Evolutionary conservation across 92 coral and sea anemone species (phyloP).

Genomic region (Siderastrea siderea): DNA sequence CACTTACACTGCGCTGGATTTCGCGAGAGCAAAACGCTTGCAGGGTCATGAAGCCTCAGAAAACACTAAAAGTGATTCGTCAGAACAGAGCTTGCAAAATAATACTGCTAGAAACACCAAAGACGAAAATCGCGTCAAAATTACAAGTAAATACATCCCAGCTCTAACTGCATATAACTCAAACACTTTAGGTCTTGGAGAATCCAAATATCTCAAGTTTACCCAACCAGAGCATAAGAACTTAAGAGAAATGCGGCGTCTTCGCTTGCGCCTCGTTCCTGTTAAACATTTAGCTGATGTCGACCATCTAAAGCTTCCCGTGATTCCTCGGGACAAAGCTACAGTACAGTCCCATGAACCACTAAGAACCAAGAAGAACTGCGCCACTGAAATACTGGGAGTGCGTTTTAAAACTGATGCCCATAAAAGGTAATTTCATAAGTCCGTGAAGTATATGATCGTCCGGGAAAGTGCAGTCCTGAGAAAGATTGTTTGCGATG

Average conservation of each 20-base stretch:
- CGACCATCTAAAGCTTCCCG: conserved; percentile 17
- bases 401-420: conserved; percentile 75
- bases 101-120: background rate
- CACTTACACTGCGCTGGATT: conserved; percentile 21
- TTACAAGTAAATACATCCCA: conserved; percentile 25
- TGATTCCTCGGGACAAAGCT: conserved; percentile 7
- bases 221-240: conserved; percentile 7
- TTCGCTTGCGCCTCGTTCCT: conserved; percentile 33
- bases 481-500: no score
- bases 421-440: conserved; percentile 65
- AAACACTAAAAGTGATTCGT: background rate
- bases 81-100: background rate
- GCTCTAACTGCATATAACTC: conserved; percentile 21
- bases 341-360: background rate
- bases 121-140: background rate
- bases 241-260: background rate
- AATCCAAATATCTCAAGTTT: conserved; percentile 22
- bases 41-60: background rate
- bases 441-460: no score
- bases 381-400: conserved; percentile 64
- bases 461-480: no score
- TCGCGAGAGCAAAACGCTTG: conserved; percentile 2
- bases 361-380: background rate
- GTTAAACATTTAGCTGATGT: conserved; percentile 3
- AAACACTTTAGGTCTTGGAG: conserved; percentile 1